Base-by-base conservation (phyloP, 2,113 vertebrate species). In the Cavia aperea region DNA sequence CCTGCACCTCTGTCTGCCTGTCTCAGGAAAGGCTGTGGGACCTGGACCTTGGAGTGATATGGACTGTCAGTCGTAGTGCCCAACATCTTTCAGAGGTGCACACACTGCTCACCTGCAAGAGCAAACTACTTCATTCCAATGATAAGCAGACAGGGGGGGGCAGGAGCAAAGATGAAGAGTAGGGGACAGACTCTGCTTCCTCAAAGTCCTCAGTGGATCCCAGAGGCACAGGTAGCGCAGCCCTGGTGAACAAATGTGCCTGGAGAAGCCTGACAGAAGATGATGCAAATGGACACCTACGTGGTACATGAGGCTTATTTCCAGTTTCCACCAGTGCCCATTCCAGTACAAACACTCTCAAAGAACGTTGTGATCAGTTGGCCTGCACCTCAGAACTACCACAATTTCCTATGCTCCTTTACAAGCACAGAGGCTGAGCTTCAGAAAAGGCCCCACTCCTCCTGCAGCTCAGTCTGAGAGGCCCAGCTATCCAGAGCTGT, bases 171-270 rank as follows among this genome's bases (percentile, higher is more conserved):
- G 63, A 51, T 19, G 1, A 89, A 62, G 23, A 82, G 26, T 8
- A 19, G n/a, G 68, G 58, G 68, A 86, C 18, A 93, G 70, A 51
- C 21, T 56, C 54, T 68, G 70, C 81, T 89, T 84, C 90, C 54
- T 84, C 72, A 89, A 91, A 89, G 91, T 81, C 94, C 75, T 4
- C 46, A 86, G 7, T 19, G 51, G 66, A 91, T n/a, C 72, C 81
- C 0, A 21, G n/a, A 89, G 56, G 65, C 85, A 93, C 0, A 2
- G 79, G 89, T 83, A 39, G 66, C 24, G 60, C 26, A 39, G 56
- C 1, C 33, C 86, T 63, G 31, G 29, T 78, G 56, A 91, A 93
- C 62, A 21, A 51, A 4, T 3, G 39, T 72, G 56, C 46, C 16
- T 31, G 43, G 1, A 86, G 65, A 88, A 92, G 54, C 29, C 66